These are phyloP conservation scores for Rhinogobius similis DNA, from an alignment of 2,113 vertebrate species.

Conservation along the genomic window DNA sequence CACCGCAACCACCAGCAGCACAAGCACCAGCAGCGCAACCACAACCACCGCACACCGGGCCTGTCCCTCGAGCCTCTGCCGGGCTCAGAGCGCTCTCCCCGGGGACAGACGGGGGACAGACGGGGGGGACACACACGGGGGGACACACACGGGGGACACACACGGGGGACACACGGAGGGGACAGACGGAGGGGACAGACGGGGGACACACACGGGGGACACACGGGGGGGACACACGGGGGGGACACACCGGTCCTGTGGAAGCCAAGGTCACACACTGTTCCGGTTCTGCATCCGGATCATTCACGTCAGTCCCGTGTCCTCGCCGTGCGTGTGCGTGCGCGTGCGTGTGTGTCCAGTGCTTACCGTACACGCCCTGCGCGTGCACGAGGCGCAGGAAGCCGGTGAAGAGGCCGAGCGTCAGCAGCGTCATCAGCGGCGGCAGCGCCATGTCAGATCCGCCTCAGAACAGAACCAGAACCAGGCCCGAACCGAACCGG, in stretches of 20 bases:
- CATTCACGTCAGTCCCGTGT: neutral
- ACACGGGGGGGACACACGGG: too few relatives aligned
- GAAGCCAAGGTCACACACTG: slow-evolving; percentile 1
- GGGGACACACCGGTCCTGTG: neutral
- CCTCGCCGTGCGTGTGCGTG: neutral
- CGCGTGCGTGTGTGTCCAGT: neutral
- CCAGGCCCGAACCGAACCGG: neutral
- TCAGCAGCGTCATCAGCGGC: neutral
- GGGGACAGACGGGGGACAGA: too few relatives aligned
- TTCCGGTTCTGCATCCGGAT: neutral
- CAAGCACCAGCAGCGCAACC: too few relatives aligned
- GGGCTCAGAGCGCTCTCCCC: too few relatives aligned
- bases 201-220: too few relatives aligned
- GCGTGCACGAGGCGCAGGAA: slow-evolving; percentile 7
- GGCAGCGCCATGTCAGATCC: slow-evolving; percentile 1
- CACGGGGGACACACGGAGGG: too few relatives aligned
- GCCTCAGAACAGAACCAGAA: neutral
- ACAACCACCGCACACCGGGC: too few relatives aligned
- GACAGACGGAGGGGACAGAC: too few relatives aligned
- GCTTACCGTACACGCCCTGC: slow-evolving; percentile 11
- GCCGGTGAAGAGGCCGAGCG: slow-evolving; percentile 10
- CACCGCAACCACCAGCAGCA: too few relatives aligned
- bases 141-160: too few relatives aligned
- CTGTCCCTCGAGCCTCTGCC: too few relatives aligned
- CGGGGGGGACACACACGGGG: too few relatives aligned